Evolutionary conservation across 2,888 invertebrate species (phyloP), one percentile per base, ranked within the genome.

Genomic region (Caenorhabditis virilis): DNA sequence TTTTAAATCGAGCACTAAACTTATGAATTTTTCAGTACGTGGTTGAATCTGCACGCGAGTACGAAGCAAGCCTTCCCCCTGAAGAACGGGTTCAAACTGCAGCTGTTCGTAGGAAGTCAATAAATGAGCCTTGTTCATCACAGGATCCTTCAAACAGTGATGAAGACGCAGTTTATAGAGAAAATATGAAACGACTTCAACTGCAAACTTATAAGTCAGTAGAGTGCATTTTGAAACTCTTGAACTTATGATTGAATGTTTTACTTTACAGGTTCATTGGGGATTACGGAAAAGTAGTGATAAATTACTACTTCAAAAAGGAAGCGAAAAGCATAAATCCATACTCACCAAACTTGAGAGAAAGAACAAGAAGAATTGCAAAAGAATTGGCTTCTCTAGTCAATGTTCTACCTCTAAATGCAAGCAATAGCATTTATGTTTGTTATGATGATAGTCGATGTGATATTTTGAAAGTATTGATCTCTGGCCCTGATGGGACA

Each of bases 401-500:
- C 11, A 78, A 74, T 48, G 64, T 78, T 2, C 59, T 78, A 2
- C 78, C 83, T 6, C 52, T 83, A 20, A 78, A 73, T 47, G 74
- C 74, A 7, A 72, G 72, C 58, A 83, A 80, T 68, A 70, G 76
- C 39, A 83, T 83, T 41, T 83, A 79, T 52, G 78, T 83, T 6
- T 82, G 79, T 51, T 77, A 83, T 45, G 83, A 83, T 58, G 83
- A 83, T 45, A 63, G 78, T 15, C 65, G 82, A 16, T 77, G 76
- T 54, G 82, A 81, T 51, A 77, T 81, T 18, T 65, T 82, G 53
- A 81, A 81, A 51, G 78, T 80, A 6, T 58, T 80, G 5, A 81
- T 80, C n/a, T 74, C 76, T 20, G 80, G 80, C 38, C 80, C 80
- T 86, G 27, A 87, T 81, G 88, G 88, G 71, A 89, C 88, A 5